phyloP scores from a whole-genome alignment of 2,888 invertebrate species.

The Rotaria magnacalcarata region DNA sequence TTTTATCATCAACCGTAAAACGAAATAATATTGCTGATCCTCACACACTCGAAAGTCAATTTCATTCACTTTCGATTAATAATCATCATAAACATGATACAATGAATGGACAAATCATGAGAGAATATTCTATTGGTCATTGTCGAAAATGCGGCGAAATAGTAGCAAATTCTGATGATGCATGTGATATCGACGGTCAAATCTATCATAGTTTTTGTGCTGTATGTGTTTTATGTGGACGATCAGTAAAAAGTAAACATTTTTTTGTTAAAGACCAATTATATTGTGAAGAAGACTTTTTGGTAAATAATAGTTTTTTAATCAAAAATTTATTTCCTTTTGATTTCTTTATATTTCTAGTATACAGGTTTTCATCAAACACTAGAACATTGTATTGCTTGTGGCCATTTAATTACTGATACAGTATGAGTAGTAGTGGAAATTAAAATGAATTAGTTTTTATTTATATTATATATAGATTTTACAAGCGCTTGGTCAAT shows the following conservation, averaged over 20 bases:
- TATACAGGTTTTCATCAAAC: constrained; percentile 98
- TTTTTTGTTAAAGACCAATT: constrained; percentile 25
- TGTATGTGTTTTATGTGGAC: background rate
- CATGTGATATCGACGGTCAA: background rate
- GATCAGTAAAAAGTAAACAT: background rate
- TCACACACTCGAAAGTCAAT: background rate
- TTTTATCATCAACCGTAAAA: background rate
- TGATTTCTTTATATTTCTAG: constrained; percentile 61
- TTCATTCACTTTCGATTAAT: background rate
- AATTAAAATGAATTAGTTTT: background rate
- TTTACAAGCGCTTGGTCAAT: constrained; percentile 96
- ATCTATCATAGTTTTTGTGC: constrained; percentile 5
- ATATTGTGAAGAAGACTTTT: constrained; percentile 36
- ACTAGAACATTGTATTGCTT: constrained; percentile 94
- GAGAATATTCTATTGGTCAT: background rate
- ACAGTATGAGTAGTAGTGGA: constrained; percentile 61
- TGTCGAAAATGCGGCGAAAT: constrained; percentile 2
- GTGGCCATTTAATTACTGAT: constrained; percentile 97
- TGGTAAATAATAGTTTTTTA: background rate
- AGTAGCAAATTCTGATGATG: background rate
- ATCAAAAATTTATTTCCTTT: background rate
- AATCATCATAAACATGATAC: background rate
- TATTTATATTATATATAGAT: constrained; percentile 63
- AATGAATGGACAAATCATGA: background rate
- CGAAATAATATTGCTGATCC: background rate